Conservation (phyloP, 2,888 invertebrate genomes). For the Agrotis exclamationis region DNA sequence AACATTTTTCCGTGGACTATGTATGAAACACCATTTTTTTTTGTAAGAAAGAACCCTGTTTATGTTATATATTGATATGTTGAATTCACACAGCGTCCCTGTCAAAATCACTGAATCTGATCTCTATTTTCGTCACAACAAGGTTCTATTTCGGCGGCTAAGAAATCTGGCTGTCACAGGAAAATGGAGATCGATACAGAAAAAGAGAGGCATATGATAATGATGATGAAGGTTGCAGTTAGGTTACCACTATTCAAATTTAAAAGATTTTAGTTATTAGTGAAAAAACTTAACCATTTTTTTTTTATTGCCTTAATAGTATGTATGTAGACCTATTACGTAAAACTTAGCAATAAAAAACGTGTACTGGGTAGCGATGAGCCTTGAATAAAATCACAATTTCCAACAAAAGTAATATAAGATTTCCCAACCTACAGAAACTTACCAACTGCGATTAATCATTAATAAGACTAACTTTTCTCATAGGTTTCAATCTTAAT, state of each 20-base stretch:
- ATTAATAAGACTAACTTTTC: slow-evolving; percentile 54
- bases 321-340: not conserved
- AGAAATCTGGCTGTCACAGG: too few relatives aligned
- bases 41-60: too few relatives aligned
- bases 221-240: too few relatives aligned
- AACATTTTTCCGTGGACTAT: too few relatives aligned
- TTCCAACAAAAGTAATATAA: slow-evolving; percentile 58
- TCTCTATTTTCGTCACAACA: not conserved
- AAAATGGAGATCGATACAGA: too few relatives aligned
- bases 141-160: not conserved
- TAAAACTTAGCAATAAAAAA: slow-evolving; percentile 21
- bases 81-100: not conserved
- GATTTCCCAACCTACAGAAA: slow-evolving; percentile 49
- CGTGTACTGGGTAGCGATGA: slow-evolving; percentile 15
- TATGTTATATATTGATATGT: too few relatives aligned
- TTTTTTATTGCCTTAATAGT: not conserved
- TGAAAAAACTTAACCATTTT: too few relatives aligned
- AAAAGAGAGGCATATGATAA: too few relatives aligned
- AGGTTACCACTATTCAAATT: too few relatives aligned
- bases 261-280: too few relatives aligned
- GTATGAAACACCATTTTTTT: too few relatives aligned
- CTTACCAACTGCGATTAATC: slow-evolving; percentile 51
- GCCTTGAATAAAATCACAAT: slow-evolving; percentile 57
- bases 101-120: not conserved
- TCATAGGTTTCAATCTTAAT: slow-evolving; percentile 57